Evolutionary conservation across 2,113 vertebrate species (phyloP).

Genomic region (Noctilio leporinus): DNA sequence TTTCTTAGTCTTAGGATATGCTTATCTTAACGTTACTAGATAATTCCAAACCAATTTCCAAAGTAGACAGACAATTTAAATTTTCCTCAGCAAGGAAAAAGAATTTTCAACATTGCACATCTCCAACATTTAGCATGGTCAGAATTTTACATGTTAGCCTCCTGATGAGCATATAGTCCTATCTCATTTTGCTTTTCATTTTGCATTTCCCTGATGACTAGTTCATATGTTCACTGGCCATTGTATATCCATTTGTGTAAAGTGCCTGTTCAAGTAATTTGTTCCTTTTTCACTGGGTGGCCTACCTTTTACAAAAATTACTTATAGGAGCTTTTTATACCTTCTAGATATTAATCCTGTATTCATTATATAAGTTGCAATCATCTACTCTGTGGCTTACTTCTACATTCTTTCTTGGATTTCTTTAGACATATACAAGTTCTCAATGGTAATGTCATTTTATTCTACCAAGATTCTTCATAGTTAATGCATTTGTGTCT

Average conservation of each 20-base stretch:
- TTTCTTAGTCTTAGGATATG: not conserved
- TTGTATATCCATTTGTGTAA: not conserved
- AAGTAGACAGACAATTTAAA: not conserved
- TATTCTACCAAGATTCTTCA: not conserved
- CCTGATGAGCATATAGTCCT: not conserved
- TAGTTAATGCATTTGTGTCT: not conserved
- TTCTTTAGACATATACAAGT: not conserved
- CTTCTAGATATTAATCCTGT: not conserved
- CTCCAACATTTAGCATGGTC: not conserved
- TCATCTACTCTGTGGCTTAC: not conserved
- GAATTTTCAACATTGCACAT: not conserved
- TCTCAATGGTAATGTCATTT: not conserved
- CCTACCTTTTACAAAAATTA: not conserved
- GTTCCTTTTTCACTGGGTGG: not conserved
- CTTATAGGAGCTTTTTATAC: not conserved
- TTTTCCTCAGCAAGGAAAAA: not conserved
- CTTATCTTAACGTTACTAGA: not conserved
- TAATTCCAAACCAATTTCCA: not conserved
- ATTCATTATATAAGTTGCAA: not conserved
- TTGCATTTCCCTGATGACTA: not conserved
- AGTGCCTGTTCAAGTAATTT: not conserved
- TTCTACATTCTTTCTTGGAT: not conserved
- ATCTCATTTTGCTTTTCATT: not conserved
- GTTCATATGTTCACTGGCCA: not conserved
- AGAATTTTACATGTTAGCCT: not conserved